These are phyloP conservation scores for Marasmarcha lunaedactyla DNA, from an alignment of 2,888 invertebrate genomes.

Conservation along the genomic window DNA sequence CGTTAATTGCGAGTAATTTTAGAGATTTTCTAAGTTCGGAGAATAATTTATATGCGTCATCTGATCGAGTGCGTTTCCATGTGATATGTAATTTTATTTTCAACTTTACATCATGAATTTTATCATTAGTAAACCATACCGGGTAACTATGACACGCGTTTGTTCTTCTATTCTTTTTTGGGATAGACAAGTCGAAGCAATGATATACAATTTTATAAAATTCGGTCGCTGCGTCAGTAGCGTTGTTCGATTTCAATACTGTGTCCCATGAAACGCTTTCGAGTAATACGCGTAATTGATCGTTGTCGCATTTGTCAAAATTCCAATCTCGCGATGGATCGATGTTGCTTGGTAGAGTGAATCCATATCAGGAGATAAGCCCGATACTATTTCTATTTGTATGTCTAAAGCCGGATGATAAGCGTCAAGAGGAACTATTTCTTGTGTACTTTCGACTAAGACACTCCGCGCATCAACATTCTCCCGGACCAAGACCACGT, in stretches of 20 bases:
- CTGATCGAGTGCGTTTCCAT: background rate
- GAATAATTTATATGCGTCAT: background rate
- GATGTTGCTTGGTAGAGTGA: slow-evolving; percentile 2
- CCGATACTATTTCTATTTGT: background rate
- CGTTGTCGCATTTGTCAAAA: background rate
- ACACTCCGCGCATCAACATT: background rate
- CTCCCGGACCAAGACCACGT: slow-evolving; percentile 9
- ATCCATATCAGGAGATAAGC: background rate
- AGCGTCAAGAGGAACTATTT: background rate
- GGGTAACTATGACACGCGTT: slow-evolving; percentile 2
- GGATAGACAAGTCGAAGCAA: slow-evolving; percentile 2
- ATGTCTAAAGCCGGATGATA: slow-evolving; percentile 4
- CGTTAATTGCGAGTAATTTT: background rate
- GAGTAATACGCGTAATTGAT: background rate
- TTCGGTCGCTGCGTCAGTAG: background rate
- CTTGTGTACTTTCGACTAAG: background rate
- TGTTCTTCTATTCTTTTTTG: background rate
- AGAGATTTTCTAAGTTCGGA: background rate
- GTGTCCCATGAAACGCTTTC: background rate
- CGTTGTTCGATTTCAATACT: background rate
- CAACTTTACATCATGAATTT: background rate
- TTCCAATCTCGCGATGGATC: slow-evolving; percentile 2
- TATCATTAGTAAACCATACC: slow-evolving; percentile 3
- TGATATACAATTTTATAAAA: background rate
- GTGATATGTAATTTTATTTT: slow-evolving; percentile 1